phyloP scores from a whole-genome alignment of 2,113 vertebrate species.

The Mesoclemmys tuberculata region DNA sequence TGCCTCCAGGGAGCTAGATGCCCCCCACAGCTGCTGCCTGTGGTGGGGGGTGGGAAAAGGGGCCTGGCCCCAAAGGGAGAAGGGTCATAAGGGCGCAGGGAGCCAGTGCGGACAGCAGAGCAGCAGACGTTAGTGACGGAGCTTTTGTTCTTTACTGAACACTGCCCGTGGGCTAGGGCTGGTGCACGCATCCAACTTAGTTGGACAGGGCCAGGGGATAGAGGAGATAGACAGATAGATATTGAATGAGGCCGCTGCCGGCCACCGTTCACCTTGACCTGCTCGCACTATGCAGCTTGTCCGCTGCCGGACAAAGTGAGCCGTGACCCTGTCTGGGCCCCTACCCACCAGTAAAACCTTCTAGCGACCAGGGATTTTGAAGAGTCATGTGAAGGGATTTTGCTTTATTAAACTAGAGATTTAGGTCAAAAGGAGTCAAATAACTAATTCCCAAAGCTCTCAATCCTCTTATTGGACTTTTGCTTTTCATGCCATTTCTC shows the following conservation, averaged over 20 bases:
- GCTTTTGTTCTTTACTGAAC: neutral
- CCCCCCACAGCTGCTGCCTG: neutral
- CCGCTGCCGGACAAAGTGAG: neutral
- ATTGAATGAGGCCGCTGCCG: neutral
- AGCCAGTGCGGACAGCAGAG: neutral
- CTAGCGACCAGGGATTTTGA: constrained; percentile 10
- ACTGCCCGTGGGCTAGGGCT: too few relatives aligned
- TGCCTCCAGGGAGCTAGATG: neutral
- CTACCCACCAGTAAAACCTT: neutral
- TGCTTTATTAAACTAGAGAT: constrained; percentile 66
- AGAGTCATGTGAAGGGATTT: neutral
- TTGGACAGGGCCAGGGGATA: too few relatives aligned
- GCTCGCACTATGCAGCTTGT: neutral
- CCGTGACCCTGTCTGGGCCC: neutral
- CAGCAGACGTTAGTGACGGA: too few relatives aligned
- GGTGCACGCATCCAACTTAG: too few relatives aligned
- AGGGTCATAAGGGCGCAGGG: neutral
- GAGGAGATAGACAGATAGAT: neutral
- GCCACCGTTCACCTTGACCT: neutral
- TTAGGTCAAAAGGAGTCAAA: constrained; percentile 62
- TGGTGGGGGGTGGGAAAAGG: neutral
- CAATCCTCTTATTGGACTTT: constrained; percentile 60
- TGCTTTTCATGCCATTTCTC: constrained; percentile 47
- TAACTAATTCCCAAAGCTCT: constrained; percentile 69
- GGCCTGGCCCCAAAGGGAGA: neutral